Conservation (phyloP, 2,113 vertebrate species). For the Notechis scutatus region DNA sequence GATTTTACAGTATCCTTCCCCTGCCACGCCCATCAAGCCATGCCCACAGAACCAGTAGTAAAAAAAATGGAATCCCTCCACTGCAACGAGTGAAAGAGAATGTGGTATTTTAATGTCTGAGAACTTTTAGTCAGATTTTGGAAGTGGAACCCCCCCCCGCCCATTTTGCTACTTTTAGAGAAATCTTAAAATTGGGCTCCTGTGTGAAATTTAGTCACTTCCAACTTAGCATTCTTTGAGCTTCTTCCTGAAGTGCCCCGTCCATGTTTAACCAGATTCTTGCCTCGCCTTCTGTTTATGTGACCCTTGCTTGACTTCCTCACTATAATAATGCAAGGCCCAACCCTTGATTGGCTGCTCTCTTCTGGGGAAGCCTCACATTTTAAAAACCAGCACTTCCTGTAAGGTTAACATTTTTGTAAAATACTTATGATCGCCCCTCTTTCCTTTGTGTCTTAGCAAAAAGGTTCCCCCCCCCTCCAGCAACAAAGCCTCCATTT, state of each 20-base stretch:
- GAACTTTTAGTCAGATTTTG: background rate
- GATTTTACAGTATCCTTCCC: too few relatives aligned
- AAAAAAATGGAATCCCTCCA: too few relatives aligned
- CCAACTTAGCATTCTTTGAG: background rate
- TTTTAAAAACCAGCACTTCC: background rate
- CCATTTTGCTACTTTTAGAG: background rate
- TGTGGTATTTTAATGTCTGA: background rate
- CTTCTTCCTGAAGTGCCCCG: background rate
- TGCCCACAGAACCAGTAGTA: too few relatives aligned
- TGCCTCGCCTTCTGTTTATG: background rate
- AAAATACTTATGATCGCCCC: background rate
- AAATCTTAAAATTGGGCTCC: background rate
- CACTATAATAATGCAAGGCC: background rate
- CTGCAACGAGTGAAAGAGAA: background rate
- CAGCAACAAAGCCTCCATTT: background rate
- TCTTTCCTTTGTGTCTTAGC: accelerated
- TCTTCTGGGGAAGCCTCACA: background rate
- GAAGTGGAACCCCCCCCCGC: background rate
- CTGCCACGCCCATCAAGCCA: too few relatives aligned
- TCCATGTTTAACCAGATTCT: background rate
- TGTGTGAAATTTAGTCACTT: background rate
- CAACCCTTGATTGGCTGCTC: background rate
- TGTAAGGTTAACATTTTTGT: background rate
- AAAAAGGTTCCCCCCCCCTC: background rate
- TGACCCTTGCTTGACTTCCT: background rate